These are phyloP conservation scores for Ictidomys tridecemlineatus DNA, from an alignment of 2,113 vertebrate species.

Conservation along the genomic window DNA sequence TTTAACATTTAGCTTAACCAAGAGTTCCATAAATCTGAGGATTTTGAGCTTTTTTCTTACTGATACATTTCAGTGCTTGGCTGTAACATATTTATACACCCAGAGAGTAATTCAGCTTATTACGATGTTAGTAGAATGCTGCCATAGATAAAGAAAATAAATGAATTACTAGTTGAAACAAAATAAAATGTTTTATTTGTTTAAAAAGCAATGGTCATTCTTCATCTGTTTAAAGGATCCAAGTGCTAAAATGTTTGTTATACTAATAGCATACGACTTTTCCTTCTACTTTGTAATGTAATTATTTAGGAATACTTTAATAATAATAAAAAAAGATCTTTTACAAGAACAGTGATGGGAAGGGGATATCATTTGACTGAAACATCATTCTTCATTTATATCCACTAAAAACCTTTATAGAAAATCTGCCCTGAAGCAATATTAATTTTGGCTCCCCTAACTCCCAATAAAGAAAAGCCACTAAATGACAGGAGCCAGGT, in stretches of 20 bases:
- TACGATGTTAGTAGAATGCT: neutral
- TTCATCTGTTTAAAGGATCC: slow-evolving; percentile 52
- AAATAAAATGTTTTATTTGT: slow-evolving; percentile 48
- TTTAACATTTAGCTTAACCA: slow-evolving; percentile 48
- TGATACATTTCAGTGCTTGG: slow-evolving; percentile 5
- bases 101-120: slow-evolving; percentile 38
- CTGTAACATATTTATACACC: slow-evolving; percentile 11
- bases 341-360: slow-evolving; percentile 17
- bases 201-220: slow-evolving; percentile 58
- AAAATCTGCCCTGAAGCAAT: slow-evolving; percentile 28
- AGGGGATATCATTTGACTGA: slow-evolving; percentile 13
- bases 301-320: slow-evolving; percentile 57
- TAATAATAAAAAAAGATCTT: slow-evolving; percentile 57
- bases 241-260: slow-evolving; percentile 57
- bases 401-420: neutral
- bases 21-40: neutral
- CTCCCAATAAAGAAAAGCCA: neutral
- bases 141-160: slow-evolving; percentile 11
- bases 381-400: slow-evolving; percentile 33
- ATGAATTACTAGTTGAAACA: slow-evolving; percentile 50
- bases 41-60: slow-evolving; percentile 21
- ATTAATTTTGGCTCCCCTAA: slow-evolving; percentile 36
- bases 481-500: slow-evolving; percentile 40
- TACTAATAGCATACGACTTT: neutral
- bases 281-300: slow-evolving; percentile 2